Percentiles rank a stretch among this genome's conserved stretches.
phyloP scores from a whole-genome alignment of 2,797 vertebrate genomes.

The Pseudotriccus pelzelni region DNA sequence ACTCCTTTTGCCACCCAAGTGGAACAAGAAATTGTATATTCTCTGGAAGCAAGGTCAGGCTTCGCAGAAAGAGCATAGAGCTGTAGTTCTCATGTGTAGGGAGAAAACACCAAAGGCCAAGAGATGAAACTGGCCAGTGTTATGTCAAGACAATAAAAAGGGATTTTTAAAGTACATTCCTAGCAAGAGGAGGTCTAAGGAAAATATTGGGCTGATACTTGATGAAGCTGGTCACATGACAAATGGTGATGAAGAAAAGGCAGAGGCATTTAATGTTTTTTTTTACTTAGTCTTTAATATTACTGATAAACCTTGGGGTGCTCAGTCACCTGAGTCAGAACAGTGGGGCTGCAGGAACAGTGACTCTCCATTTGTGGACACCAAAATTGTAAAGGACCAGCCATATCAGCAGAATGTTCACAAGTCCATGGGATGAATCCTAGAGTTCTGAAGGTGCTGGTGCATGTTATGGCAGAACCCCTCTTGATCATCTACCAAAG shows the following conservation, averaged over 20 bases:
- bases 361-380: not conserved
- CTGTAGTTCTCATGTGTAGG: too few relatives aligned
- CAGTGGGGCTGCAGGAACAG: not conserved
- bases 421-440: not conserved
- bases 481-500: not conserved
- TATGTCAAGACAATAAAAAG: too few relatives aligned
- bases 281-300: not conserved
- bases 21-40: too few relatives aligned
- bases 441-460: not conserved
- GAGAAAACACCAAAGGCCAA: too few relatives aligned
- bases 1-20: too few relatives aligned
- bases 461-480: not conserved
- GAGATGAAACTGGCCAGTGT: too few relatives aligned
- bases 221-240: not conserved
- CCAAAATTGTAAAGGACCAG: not conserved
- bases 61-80: too few relatives aligned
- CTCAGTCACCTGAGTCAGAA: not conserved
- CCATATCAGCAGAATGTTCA: not conserved
- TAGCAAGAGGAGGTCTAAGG: not conserved
- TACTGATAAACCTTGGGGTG: not conserved
- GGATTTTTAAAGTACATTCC: not conserved
- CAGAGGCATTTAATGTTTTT: not conserved
- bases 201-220: not conserved
- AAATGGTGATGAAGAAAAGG: not conserved
- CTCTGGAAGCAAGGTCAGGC: too few relatives aligned